Evolutionary conservation across 2,113 vertebrate species (phyloP), one percentile per base, ranked within the genome.

Genomic region (Pomatorhinus ruficollis): DNA sequence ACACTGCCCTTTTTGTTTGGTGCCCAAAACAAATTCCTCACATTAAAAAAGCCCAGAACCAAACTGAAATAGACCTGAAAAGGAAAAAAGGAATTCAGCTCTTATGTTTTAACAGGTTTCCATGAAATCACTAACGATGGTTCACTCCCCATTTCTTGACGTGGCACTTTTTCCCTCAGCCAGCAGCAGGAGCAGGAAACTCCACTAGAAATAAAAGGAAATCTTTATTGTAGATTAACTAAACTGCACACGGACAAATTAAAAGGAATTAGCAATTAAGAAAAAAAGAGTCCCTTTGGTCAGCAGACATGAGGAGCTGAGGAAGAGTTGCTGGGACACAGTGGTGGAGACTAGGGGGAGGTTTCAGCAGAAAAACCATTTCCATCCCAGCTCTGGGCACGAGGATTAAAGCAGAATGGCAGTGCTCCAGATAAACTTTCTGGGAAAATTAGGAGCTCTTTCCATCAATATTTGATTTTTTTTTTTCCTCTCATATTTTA

Each of bases 381-480:
- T 53, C 59, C 50, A 66, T 37, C 47, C 63, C 75, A 49, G 45
- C 39, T 23, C 50, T 66, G 70, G 53, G 44, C 24, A 30, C 7
- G 49, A 75, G 75, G 92, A 93, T 93, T 97, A 87, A 72, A 40
- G 42, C 23, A 91, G 14, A 31, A 7, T 81, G 75, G 93, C 77
- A 83, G 10, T 0, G 4, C 61, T 90, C 65, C 95, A 86, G 57
- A 64, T 8, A 50, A 96, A 95, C 23, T 95, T 96, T 64, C 54
- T 66, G 76, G 70, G 65, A 80, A 89, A 94, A 95, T 82, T 60
- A 84, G 92, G 59, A 35, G 10, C 30, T 90, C 31, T 12, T 86
- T 90, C 90, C 50, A 93, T 89, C 64, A 96, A 77, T 94, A 83
- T 90, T 90, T 66, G n/a, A 70, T 52, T 92, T 33, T 30, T 89